Evolutionary conservation across 2,888 invertebrate genomes (phyloP).

Genomic region (Smittia aterrima): DNA sequence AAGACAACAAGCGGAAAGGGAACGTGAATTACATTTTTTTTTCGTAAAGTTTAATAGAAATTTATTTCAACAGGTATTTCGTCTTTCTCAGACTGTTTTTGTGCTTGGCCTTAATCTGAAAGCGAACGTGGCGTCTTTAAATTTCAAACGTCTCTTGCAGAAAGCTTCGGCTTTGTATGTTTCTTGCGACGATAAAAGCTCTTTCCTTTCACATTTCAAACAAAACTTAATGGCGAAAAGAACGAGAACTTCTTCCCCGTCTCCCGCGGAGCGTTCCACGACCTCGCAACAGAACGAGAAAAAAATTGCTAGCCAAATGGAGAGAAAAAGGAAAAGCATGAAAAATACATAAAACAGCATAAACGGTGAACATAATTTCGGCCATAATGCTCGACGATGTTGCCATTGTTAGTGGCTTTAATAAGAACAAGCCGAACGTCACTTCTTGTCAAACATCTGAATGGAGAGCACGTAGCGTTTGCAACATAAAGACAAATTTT

Average conservation of each 20-base stretch:
- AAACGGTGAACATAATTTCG: constrained; percentile 36
- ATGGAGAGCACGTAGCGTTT: constrained; percentile 23
- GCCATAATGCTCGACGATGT: constrained; percentile 30
- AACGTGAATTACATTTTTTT: constrained; percentile 12
- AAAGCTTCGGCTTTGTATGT: not conserved
- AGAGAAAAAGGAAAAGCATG: not conserved
- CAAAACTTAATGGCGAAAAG: not conserved
- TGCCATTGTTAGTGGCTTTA: not conserved
- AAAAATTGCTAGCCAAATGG: not conserved
- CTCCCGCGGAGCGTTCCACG: not conserved
- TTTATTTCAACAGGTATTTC: constrained; percentile 38
- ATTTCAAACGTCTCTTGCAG: too few relatives aligned
- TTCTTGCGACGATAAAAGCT: not conserved
- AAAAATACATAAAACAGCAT: constrained; percentile 20
- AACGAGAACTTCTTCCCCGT: not conserved
- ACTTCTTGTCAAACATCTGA: not conserved
- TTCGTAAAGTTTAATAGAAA: constrained; percentile 27
- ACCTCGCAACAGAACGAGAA: not conserved
- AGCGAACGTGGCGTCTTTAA: too few relatives aligned
- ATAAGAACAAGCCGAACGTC: not conserved
- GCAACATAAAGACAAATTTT: constrained; percentile 31
- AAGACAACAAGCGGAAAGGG: not conserved
- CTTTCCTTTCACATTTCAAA: not conserved
- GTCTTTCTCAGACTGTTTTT: not conserved
- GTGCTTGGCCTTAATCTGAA: not conserved